Percentiles rank a stretch among this genome's conserved stretches.
Evolutionary conservation across 2,888 invertebrate genomes (phyloP).

Genomic region (Lepidocyrtoides sp.): DNA sequence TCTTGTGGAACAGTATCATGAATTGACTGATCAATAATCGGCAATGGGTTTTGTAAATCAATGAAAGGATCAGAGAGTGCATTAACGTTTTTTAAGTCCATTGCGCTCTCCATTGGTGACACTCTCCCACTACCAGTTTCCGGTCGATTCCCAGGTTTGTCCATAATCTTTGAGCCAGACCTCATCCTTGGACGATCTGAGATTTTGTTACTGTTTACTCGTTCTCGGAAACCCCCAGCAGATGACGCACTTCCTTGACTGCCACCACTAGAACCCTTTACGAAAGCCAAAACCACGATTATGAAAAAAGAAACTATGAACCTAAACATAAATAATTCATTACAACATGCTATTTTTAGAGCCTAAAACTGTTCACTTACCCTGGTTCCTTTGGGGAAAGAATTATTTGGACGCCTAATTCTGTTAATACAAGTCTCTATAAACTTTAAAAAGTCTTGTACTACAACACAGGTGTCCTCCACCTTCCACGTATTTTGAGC

Average conservation of each 20-base stretch:
- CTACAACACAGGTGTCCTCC: slow-evolving; percentile 89
- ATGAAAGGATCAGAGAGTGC: slow-evolving; percentile 87
- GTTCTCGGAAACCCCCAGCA: slow-evolving; percentile 95
- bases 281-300: slow-evolving; percentile 85
- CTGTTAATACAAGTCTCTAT: slow-evolving; percentile 96
- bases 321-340: background rate
- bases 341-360: too few species aligned
- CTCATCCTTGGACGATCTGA: slow-evolving; percentile 92
- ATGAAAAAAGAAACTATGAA: slow-evolving; percentile 85
- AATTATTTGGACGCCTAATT: slow-evolving; percentile 91
- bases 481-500: slow-evolving; percentile 91
- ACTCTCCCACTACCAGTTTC: slow-evolving; percentile 76
- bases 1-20: slow-evolving; percentile 62
- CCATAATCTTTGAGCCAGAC: slow-evolving; percentile 81
- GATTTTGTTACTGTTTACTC: slow-evolving; percentile 95
- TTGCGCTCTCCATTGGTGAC: slow-evolving; percentile 58
- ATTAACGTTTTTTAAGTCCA: slow-evolving; percentile 82
- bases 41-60: slow-evolving; percentile 82
- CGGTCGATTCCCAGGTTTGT: slow-evolving; percentile 56
- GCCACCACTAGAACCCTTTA: slow-evolving; percentile 89
- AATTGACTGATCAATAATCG: slow-evolving; percentile 41
- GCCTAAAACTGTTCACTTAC: too few species aligned
- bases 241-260: slow-evolving; percentile 69
- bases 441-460: slow-evolving; percentile 93
- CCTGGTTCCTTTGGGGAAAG: slow-evolving; percentile 90